These are phyloP conservation scores for Drosophila orena DNA, from an alignment of 1,140 invertebrate genomes.

Conservation along the genomic window DNA sequence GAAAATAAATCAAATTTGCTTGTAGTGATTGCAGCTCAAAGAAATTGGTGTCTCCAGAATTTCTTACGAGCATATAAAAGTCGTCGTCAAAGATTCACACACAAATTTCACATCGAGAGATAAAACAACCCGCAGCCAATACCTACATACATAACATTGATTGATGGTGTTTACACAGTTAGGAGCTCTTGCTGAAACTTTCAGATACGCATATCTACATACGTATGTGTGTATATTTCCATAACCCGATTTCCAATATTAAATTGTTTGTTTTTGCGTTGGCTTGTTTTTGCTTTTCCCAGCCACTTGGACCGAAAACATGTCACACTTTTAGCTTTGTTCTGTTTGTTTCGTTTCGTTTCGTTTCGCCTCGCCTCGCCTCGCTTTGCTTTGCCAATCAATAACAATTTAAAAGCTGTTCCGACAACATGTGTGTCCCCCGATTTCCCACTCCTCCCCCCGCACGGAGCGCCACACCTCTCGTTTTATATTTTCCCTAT, in stretches of 20 bases:
- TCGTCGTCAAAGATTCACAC: conserved; percentile 4
- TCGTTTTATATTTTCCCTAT: not conserved
- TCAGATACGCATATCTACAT: conserved; percentile 15
- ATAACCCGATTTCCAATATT: conserved; percentile 72
- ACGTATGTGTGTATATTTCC: conserved; percentile 35
- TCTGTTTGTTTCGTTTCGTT: conserved; percentile 22
- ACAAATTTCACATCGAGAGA: conserved; percentile 11
- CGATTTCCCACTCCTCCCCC: conserved; percentile 7
- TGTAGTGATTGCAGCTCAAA: not conserved
- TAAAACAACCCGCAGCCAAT: conserved; percentile 38
- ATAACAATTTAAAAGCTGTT: conserved; percentile 82
- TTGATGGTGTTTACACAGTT: conserved; percentile 38
- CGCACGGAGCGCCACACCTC: conserved; percentile 38
- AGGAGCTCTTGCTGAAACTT: conserved; percentile 33
- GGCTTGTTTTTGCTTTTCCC: conserved; percentile 30
- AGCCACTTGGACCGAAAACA: conserved; percentile 51
- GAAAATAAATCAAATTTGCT: not conserved
- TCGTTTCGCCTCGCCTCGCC: conserved; percentile 20
- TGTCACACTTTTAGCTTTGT: conserved; percentile 51
- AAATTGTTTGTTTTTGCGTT: conserved; percentile 72
- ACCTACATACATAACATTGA: conserved; percentile 40
- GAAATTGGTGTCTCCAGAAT: not conserved
- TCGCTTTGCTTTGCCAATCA: conserved; percentile 63
- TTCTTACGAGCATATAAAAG: not conserved
- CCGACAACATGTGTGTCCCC: conserved; percentile 75